phyloP scores from a whole-genome alignment of 2,113 vertebrate species.

The Pycnonotus jocosus region DNA sequence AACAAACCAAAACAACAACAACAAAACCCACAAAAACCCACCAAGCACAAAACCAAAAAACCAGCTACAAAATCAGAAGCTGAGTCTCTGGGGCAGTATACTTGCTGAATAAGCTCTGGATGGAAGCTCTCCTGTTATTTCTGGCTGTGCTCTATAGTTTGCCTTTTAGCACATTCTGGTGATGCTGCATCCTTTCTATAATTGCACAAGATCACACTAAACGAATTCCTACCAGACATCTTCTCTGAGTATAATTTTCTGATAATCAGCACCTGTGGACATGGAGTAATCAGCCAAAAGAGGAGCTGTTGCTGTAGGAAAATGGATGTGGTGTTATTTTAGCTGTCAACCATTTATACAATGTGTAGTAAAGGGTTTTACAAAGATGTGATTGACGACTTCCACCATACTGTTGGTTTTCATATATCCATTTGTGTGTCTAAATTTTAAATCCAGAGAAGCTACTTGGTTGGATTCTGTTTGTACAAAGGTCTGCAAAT shows the following conservation, averaged over 20 bases:
- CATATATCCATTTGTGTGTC: neutral
- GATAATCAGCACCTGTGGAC: neutral
- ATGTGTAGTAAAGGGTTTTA: neutral
- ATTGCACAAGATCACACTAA: neutral
- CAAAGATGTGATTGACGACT: neutral
- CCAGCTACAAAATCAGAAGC: neutral
- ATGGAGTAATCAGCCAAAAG: neutral
- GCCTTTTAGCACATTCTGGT: neutral
- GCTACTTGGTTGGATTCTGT: neutral
- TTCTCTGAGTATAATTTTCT: neutral
- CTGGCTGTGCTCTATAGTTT: neutral
- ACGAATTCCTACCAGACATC: neutral
- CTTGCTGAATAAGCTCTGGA: neutral
- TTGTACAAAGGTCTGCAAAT: neutral
- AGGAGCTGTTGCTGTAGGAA: neutral
- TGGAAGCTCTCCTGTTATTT: neutral
- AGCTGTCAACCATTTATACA: neutral
- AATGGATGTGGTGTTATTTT: neutral
- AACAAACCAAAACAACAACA: neutral
- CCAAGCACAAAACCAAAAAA: neutral
- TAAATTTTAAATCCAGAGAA: neutral
- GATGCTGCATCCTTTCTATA: neutral
- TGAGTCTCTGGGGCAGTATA: neutral
- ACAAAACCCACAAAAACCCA: fast-evolving
- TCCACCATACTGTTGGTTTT: neutral